Conservation (phyloP, 2,797 vertebrate species). For the Spea hammondii region DNA sequence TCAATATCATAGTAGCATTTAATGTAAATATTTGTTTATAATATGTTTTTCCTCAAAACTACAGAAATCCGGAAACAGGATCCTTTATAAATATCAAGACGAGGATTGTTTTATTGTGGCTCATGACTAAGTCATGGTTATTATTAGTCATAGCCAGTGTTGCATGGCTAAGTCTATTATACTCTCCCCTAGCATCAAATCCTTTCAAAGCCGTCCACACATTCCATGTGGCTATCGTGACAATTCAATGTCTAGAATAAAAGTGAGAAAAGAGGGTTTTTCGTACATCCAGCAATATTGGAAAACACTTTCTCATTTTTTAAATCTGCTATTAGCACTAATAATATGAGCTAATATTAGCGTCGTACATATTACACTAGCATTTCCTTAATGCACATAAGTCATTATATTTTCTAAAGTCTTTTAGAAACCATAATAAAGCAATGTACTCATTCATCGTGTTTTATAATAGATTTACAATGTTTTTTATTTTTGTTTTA, state of each 20-base stretch:
- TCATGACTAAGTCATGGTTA: constrained; percentile 19
- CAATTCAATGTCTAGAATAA: constrained; percentile 21
- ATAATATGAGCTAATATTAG: background rate
- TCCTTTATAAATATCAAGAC: background rate
- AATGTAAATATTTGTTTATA: too few relatives aligned
- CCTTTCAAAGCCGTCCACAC: constrained; percentile 48
- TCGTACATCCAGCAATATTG: background rate
- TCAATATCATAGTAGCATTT: too few relatives aligned
- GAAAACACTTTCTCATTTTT: background rate
- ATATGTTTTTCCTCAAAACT: too few relatives aligned
- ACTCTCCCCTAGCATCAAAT: constrained; percentile 31
- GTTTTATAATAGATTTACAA: too few relatives aligned
- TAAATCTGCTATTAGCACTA: background rate
- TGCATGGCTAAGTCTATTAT: constrained; percentile 54
- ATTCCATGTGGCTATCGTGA: constrained; percentile 42
- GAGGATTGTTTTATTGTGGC: background rate
- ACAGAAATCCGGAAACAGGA: too few relatives aligned
- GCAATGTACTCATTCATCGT: too few relatives aligned
- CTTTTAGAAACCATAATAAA: too few relatives aligned
- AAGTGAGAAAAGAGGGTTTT: background rate
- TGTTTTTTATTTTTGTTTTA: too few relatives aligned
- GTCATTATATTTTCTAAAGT: too few relatives aligned
- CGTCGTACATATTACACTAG: too few relatives aligned
- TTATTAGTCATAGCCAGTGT: constrained; percentile 49
- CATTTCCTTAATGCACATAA: too few relatives aligned